Percentiles rank a stretch among this genome's conserved stretches.
phyloP scores from a whole-genome alignment of 2,797 vertebrate species.

The Gymnodraco acuticeps region DNA sequence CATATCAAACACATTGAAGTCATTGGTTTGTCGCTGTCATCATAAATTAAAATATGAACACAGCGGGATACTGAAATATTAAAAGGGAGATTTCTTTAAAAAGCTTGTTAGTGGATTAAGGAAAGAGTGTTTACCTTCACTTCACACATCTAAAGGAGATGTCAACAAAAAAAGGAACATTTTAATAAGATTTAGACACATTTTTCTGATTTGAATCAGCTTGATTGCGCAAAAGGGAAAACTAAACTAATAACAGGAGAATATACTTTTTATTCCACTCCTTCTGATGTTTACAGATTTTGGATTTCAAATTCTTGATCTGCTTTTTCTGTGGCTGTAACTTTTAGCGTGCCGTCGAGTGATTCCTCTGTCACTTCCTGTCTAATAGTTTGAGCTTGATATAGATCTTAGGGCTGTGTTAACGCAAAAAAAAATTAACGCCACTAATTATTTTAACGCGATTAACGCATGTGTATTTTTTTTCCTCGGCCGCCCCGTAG shows the following conservation, averaged over 20 bases:
- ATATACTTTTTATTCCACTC: neutral
- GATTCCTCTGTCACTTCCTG: neutral
- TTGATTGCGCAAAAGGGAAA: neutral
- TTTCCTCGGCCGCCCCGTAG: too few relatives aligned
- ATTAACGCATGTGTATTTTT: too few relatives aligned
- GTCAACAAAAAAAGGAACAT: neutral
- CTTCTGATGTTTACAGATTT: neutral
- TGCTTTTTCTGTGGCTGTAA: neutral
- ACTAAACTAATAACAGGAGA: neutral
- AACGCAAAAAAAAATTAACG: too few relatives aligned
- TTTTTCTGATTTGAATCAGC: neutral
- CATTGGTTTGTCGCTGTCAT: slow-evolving; percentile 15
- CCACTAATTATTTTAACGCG: too few relatives aligned
- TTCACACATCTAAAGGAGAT: neutral
- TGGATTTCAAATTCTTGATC: too few relatives aligned
- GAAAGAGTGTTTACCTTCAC: neutral
- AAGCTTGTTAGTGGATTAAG: slow-evolving; percentile 1
- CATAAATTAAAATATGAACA: neutral
- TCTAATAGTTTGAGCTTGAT: neutral
- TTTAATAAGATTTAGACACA: too few relatives aligned
- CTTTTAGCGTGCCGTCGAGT: neutral
- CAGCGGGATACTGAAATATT: neutral
- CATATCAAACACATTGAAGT: slow-evolving; percentile 29
- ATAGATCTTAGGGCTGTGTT: too few relatives aligned
- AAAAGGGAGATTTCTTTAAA: neutral